These are phyloP conservation scores for Pseudorhombus dupliciocellatus DNA, from an alignment of 2,113 vertebrate genomes.

Conservation along the genomic window DNA sequence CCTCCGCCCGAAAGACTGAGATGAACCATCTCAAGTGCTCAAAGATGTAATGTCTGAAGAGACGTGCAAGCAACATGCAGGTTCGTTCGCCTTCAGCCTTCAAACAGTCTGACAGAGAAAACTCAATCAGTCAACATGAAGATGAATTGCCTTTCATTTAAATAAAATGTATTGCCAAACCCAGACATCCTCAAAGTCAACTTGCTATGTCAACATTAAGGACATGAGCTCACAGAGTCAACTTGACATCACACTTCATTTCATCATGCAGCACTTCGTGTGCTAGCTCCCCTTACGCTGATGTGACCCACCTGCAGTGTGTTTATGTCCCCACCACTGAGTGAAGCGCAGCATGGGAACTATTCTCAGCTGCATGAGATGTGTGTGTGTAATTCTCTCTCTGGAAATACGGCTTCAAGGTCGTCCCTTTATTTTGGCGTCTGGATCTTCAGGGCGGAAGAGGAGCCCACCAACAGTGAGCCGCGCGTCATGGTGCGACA, in stretches of 20 bases:
- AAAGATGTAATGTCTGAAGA: no score
- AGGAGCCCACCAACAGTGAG: background rate
- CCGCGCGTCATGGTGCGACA: background rate
- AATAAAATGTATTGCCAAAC: no score
- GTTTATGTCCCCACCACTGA: background rate
- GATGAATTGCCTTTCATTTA: no score
- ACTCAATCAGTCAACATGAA: no score
- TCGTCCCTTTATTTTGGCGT: background rate
- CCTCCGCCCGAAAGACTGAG: no score
- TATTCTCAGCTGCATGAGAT: slow-evolving; percentile 8
- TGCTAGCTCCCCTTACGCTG: slow-evolving; percentile 1
- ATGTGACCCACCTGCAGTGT: slow-evolving; percentile 3
- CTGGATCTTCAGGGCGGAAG: background rate
- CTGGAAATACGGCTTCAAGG: background rate
- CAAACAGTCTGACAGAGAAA: no score
- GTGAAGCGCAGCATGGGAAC: background rate
- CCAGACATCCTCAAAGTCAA: background rate
- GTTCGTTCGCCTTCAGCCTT: no score
- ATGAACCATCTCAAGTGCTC: no score
- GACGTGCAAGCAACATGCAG: no score
- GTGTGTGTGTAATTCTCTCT: background rate
- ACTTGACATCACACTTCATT: slow-evolving; percentile 1
- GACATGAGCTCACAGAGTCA: slow-evolving; percentile 57
- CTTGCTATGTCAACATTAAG: slow-evolving; percentile 52
- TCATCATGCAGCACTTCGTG: slow-evolving; percentile 34